These are phyloP conservation scores for Heterodera schachtii DNA, from an alignment of 1,140 invertebrate species.

Conservation along the genomic window DNA sequence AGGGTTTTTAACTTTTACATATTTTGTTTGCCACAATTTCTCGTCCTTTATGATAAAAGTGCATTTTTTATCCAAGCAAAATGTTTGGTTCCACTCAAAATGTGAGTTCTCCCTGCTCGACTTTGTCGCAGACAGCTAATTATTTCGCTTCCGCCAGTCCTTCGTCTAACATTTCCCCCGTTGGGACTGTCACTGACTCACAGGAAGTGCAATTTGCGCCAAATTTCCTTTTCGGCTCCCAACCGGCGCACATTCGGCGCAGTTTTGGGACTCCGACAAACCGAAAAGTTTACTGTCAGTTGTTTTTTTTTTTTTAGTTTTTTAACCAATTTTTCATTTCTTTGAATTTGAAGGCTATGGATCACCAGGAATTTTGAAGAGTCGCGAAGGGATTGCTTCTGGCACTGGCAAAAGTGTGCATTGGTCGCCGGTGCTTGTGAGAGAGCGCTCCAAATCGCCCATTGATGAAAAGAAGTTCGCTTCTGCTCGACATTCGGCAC, in stretches of 20 bases:
- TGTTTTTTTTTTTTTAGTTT: neutral
- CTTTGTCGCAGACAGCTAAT: neutral
- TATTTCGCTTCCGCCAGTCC: neutral
- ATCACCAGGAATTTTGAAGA: conserved; percentile 30
- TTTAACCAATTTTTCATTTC: neutral
- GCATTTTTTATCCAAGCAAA: neutral
- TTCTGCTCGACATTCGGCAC: neutral
- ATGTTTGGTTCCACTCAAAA: conserved; percentile 1
- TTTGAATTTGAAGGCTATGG: conserved; percentile 22
- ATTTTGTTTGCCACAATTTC: no score
- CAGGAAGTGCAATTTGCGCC: conserved; percentile 34
- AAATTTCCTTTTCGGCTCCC: conserved; percentile 39
- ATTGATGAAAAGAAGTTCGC: neutral
- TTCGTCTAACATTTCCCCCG: neutral
- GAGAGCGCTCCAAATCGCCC: conserved; percentile 32
- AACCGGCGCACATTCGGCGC: conserved; percentile 32
- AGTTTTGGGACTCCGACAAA: conserved; percentile 25
- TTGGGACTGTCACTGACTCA: neutral
- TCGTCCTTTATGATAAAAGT: no score
- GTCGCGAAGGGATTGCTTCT: conserved; percentile 15
- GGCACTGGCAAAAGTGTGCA: conserved; percentile 36
- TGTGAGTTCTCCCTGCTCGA: neutral
- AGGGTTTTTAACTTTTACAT: no score
- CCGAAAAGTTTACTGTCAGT: conserved; percentile 1
- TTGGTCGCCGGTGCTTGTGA: conserved; percentile 41